phyloP scores from a whole-genome alignment of 2,888 invertebrate species.

The Ochropleura leucogaster region DNA sequence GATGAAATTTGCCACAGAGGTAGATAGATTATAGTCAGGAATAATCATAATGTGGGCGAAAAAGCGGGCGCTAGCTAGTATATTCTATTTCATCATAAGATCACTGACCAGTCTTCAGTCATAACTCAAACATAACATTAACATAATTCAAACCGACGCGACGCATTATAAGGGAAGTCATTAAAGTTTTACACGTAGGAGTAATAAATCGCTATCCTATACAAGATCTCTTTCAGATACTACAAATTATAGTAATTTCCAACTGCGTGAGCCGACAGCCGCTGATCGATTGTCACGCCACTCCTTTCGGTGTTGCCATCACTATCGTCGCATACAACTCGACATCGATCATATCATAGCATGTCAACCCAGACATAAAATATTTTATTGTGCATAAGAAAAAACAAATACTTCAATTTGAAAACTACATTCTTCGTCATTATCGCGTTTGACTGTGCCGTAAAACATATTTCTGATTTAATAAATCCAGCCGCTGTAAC shows the following conservation, averaged over 20 bases:
- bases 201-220: conserved; percentile 28
- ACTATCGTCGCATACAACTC: conserved; percentile 30
- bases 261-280: conserved; percentile 33
- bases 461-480: conserved; percentile 70
- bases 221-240: conserved; percentile 15
- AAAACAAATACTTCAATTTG: conserved; percentile 58
- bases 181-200: conserved; percentile 4
- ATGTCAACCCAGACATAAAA: conserved; percentile 37
- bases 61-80: too few relatives aligned
- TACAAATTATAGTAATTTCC: conserved; percentile 28
- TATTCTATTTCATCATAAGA: not conserved
- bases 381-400: conserved; percentile 51
- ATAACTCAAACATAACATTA: too few relatives aligned
- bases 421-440: conserved; percentile 58
- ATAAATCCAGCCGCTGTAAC: conserved; percentile 72
- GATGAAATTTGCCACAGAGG: too few relatives aligned
- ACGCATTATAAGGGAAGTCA: conserved; percentile 4
- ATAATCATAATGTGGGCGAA: too few relatives aligned
- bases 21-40: too few relatives aligned
- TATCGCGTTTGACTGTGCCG: conserved; percentile 60
- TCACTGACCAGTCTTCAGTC: not conserved
- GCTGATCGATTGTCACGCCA: conserved; percentile 52
- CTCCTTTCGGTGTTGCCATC: conserved; percentile 37
- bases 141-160: conserved; percentile 5
- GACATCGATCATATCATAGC: conserved; percentile 42